A percentile compares a stretch with the other conserved stretches of the same genome.
Conservation (phyloP, 1,140 invertebrate genomes). For the Planococcus citri region DNA sequence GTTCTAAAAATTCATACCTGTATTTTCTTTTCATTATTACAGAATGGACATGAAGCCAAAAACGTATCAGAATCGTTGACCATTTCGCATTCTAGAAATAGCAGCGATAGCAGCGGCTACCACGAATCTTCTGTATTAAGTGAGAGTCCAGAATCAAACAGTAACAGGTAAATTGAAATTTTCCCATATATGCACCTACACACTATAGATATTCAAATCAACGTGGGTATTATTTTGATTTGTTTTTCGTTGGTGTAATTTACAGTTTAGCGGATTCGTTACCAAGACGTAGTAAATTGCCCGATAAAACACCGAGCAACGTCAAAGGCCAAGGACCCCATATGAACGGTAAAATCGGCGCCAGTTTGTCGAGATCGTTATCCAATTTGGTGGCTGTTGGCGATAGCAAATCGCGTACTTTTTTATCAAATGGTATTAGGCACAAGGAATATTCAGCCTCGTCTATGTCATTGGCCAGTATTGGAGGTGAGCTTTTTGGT, state of each 20-base stretch:
- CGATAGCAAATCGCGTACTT: slow-evolving; percentile 20
- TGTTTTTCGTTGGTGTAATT: not conserved
- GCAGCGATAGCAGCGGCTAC: slow-evolving; percentile 62
- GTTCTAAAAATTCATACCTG: not conserved
- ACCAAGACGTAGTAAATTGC: slow-evolving; percentile 29
- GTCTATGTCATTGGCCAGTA: slow-evolving; percentile 22
- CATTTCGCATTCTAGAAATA: slow-evolving; percentile 50
- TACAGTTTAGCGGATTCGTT: slow-evolving; percentile 28
- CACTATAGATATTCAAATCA: not conserved
- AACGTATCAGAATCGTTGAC: slow-evolving; percentile 18
- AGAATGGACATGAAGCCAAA: slow-evolving; percentile 9
- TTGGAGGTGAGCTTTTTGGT: slow-evolving; percentile 21
- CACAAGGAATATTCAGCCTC: slow-evolving; percentile 23
- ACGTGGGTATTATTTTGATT: no score
- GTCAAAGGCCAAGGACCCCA: not conserved
- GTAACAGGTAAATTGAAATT: slow-evolving; percentile 27
- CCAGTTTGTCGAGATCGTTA: slow-evolving; percentile 29
- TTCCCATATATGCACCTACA: not conserved
- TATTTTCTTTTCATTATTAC: not conserved
- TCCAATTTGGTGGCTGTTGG: slow-evolving; percentile 28
- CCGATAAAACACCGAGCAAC: not conserved
- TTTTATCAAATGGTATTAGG: slow-evolving; percentile 22
- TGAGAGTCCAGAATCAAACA: slow-evolving; percentile 35
- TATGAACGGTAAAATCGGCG: slow-evolving; percentile 18
- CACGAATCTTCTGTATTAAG: slow-evolving; percentile 58